These are phyloP conservation scores for Steatocranus sp. DNA, from an alignment of 2,797 vertebrate species.

Conservation along the genomic window DNA sequence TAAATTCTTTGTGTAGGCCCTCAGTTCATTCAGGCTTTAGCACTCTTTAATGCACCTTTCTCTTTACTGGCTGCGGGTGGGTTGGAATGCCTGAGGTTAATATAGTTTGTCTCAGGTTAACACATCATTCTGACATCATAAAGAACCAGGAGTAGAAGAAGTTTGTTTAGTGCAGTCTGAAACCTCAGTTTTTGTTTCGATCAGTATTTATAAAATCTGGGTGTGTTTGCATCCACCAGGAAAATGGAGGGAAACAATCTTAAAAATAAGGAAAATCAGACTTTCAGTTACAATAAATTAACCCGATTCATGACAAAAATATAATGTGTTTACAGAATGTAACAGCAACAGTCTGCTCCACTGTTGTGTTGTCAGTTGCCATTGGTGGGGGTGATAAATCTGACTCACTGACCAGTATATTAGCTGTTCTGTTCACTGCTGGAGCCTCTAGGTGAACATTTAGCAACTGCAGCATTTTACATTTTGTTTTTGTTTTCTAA, in stretches of 20 bases:
- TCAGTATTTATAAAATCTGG: background rate
- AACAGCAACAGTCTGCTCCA: background rate
- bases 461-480: background rate
- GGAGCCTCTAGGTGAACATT: background rate
- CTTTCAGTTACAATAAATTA: background rate
- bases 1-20: background rate
- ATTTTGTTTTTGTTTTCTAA: background rate
- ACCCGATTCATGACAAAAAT: rapidly evolving
- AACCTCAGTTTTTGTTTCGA: background rate
- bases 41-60: background rate
- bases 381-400: background rate
- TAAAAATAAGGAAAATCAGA: background rate
- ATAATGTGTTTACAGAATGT: background rate
- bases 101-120: background rate
- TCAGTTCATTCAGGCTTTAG: background rate
- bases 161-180: background rate
- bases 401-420: background rate
- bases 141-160: background rate
- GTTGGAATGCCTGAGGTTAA: background rate
- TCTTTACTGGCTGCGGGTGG: background rate
- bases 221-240: background rate
- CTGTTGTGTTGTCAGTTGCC: background rate
- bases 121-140: background rate
- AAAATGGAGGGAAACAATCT: background rate
- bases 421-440: background rate